Conservation (phyloP, 2,888 invertebrate genomes). For the Gari tellinella region DNA sequence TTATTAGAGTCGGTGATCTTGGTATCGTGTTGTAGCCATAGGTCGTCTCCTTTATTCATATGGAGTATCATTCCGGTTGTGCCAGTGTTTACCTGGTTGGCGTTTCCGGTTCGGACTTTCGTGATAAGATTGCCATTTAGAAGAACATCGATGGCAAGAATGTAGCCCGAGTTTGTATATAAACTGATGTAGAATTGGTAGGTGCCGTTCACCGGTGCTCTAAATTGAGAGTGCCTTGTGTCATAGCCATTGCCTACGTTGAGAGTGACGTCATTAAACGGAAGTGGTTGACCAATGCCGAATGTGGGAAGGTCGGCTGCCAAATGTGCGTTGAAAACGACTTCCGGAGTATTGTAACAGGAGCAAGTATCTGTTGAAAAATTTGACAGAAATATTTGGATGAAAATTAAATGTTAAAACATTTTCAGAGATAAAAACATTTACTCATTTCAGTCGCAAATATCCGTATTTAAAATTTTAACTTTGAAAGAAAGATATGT, state of each 20-base stretch:
- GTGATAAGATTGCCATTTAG: conserved; percentile 27
- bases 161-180: conserved; percentile 72
- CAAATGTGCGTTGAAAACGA: conserved; percentile 55
- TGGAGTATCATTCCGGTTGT: conserved; percentile 40
- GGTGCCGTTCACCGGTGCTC: conserved; percentile 79
- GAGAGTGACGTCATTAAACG: conserved; percentile 79
- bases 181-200: conserved; percentile 80
- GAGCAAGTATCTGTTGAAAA: conserved; percentile 38
- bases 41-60: conserved; percentile 47
- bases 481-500: too few species aligned
- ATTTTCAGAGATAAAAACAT: too few species aligned
- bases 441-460: too few species aligned
- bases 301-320: conserved; percentile 35
- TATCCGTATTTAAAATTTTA: too few species aligned
- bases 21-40: conserved; percentile 55
- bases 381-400: not conserved
- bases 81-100: conserved; percentile 33
- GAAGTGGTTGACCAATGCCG: conserved; percentile 54
- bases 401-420: too few species aligned
- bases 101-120: conserved; percentile 51
- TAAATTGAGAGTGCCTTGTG: conserved; percentile 75
- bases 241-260: conserved; percentile 79
- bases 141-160: conserved; percentile 38
- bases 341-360: conserved; percentile 25
- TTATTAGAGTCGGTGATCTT: conserved; percentile 40